Percentiles rank a stretch among this genome's conserved stretches.
Evolutionary conservation across 2,797 vertebrate species (phyloP).

Genomic region (Spea hammondii): DNA sequence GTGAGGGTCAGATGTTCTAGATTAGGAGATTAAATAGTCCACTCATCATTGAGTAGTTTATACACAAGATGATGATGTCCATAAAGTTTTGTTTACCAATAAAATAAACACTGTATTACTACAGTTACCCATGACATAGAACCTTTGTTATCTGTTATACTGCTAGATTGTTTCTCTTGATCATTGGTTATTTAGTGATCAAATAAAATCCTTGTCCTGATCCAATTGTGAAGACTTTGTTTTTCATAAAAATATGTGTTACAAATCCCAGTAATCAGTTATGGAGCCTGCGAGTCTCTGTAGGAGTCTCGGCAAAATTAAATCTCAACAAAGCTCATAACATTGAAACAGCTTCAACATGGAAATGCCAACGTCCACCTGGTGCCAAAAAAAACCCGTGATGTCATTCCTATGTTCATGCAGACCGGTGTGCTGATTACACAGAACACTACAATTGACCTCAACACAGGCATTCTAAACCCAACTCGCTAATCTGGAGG

Average conservation of each 20-base stretch:
- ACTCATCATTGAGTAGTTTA: no score
- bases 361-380: slow-evolving; percentile 9
- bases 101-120: no score
- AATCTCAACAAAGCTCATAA: slow-evolving; percentile 29
- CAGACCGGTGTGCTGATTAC: slow-evolving; percentile 3
- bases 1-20: no score
- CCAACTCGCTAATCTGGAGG: no score
- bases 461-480: background rate
- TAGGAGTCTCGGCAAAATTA: slow-evolving; percentile 13
- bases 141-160: no score
- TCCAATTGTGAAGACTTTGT: background rate
- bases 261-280: slow-evolving; percentile 13
- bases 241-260: no score
- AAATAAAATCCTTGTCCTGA: slow-evolving; percentile 3
- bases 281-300: background rate
- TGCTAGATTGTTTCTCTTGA: no score
- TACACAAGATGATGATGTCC: no score
- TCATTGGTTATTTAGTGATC: no score
- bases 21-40: no score
- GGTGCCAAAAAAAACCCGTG: background rate
- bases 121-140: no score
- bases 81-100: no score
- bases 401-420: background rate
- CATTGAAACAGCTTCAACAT: slow-evolving; percentile 23
- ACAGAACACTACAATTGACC: background rate